Percentiles rank a stretch among this genome's conserved stretches.
Evolutionary conservation across 2,888 invertebrate species (phyloP).

Genomic region (Protodeltote pygarga): DNA sequence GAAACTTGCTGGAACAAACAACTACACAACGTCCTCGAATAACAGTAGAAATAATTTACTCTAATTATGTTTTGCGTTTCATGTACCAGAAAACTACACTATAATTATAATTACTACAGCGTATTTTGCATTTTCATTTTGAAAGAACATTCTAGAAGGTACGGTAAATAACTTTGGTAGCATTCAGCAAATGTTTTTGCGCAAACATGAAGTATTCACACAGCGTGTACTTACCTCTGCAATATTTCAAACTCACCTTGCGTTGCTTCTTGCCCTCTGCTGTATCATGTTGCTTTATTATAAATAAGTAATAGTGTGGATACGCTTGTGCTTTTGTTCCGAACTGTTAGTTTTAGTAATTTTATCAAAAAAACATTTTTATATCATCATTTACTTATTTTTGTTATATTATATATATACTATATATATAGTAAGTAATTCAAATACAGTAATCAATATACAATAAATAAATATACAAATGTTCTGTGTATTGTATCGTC

Average conservation of each 20-base stretch:
- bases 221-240: constrained; percentile 50
- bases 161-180: constrained; percentile 24
- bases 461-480: too few relatives aligned
- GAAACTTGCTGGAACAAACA: constrained; percentile 28
- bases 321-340: constrained; percentile 31
- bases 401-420: too few relatives aligned
- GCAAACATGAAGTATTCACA: constrained; percentile 54
- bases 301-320: constrained; percentile 54
- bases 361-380: background rate
- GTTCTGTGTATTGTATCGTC: too few relatives aligned
- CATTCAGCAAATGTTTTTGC: constrained; percentile 40
- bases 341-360: background rate
- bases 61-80: constrained; percentile 32
- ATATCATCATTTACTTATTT: background rate
- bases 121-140: constrained; percentile 25
- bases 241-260: constrained; percentile 70
- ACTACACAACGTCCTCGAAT: constrained; percentile 26
- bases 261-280: constrained; percentile 63
- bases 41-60: constrained; percentile 37
- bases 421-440: too few relatives aligned
- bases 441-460: too few relatives aligned
- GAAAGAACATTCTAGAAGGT: constrained; percentile 11
- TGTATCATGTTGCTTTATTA: constrained; percentile 65
- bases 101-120: constrained; percentile 25
- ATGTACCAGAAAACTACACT: constrained; percentile 30